Percentiles rank a stretch among this genome's conserved stretches.
These are phyloP conservation scores for Melanotaenia trifasciata DNA, from an alignment of 2,797 vertebrate species.

Conservation along the genomic window DNA sequence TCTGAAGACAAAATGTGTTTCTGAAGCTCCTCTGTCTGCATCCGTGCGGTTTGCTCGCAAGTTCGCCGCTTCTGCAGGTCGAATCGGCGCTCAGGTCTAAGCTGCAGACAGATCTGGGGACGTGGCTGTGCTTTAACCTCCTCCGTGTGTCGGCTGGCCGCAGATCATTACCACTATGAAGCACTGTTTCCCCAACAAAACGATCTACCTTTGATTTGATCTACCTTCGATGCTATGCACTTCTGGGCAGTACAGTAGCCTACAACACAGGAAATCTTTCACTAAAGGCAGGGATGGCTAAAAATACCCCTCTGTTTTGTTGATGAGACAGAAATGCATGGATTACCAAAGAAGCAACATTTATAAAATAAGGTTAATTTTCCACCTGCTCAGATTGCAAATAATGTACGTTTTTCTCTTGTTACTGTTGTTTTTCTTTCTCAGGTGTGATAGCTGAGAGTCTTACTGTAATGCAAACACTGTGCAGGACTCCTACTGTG, in stretches of 20 bases:
- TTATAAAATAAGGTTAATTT: slow-evolving; percentile 32
- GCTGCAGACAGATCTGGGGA: slow-evolving; percentile 22
- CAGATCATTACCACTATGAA: slow-evolving; percentile 74
- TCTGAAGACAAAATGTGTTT: slow-evolving; percentile 55
- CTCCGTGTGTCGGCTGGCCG: slow-evolving; percentile 49
- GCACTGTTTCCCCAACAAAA: slow-evolving; percentile 71
- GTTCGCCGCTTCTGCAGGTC: slow-evolving; percentile 54
- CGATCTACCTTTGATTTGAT: slow-evolving; percentile 69
- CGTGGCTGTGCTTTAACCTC: slow-evolving; percentile 29
- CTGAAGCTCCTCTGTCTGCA: slow-evolving; percentile 24
- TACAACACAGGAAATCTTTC: slow-evolving; percentile 54
- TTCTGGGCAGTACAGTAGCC: slow-evolving; percentile 55
- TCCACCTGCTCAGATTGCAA: slow-evolving; percentile 24
- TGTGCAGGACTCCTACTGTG: slow-evolving; percentile 52
- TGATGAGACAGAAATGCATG: slow-evolving; percentile 56
- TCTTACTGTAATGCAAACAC: slow-evolving; percentile 58
- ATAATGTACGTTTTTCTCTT: background rate
- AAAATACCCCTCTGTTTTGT: slow-evolving; percentile 21
- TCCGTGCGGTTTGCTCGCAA: slow-evolving; percentile 49
- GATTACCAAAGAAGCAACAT: slow-evolving; percentile 36
- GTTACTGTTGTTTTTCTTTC: background rate
- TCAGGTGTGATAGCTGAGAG: slow-evolving; percentile 11
- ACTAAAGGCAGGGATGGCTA: slow-evolving; percentile 34
- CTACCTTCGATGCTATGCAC: slow-evolving; percentile 49
- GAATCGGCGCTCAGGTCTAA: slow-evolving; percentile 27